Evolutionary conservation across 2,797 vertebrate species (phyloP).

Genomic region (Fundulus diaphanus): DNA sequence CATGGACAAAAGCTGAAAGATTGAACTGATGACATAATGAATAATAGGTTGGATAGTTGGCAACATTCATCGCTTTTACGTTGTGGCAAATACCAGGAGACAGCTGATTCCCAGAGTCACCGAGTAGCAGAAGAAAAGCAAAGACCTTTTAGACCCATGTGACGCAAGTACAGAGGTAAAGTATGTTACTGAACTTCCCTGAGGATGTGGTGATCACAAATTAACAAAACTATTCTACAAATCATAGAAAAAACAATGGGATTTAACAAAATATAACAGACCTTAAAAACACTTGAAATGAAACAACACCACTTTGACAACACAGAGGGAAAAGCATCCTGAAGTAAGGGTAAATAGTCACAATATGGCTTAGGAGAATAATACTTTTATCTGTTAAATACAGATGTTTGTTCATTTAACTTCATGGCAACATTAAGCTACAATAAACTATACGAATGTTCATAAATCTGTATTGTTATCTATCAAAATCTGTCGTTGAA

Average conservation of each 20-base stretch:
- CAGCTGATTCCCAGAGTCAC: conserved; percentile 13
- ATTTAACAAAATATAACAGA: background rate
- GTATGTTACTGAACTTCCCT: conserved; percentile 21
- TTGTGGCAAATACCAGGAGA: conserved; percentile 20
- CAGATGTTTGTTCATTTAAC: too few species aligned
- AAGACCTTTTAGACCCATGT: conserved; percentile 30
- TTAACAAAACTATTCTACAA: conserved; percentile 5
- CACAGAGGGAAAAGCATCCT: background rate
- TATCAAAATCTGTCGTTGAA: too few species aligned
- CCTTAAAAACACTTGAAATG: background rate
- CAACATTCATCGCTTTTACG: conserved; percentile 11
- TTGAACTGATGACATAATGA: background rate
- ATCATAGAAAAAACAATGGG: background rate
- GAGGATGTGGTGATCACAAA: background rate
- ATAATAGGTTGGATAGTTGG: background rate
- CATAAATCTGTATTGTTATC: too few species aligned
- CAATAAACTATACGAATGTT: too few species aligned
- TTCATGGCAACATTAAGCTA: too few species aligned
- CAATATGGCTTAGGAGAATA: background rate
- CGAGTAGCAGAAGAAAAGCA: conserved; percentile 7
- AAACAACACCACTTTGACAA: background rate
- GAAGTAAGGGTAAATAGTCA: background rate
- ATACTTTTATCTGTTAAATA: too few species aligned
- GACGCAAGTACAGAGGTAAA: conserved; percentile 26
- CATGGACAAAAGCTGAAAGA: background rate